These are phyloP conservation scores for Chaitophorus viminalis DNA, from an alignment of 2,888 invertebrate genomes.

Conservation along the genomic window DNA sequence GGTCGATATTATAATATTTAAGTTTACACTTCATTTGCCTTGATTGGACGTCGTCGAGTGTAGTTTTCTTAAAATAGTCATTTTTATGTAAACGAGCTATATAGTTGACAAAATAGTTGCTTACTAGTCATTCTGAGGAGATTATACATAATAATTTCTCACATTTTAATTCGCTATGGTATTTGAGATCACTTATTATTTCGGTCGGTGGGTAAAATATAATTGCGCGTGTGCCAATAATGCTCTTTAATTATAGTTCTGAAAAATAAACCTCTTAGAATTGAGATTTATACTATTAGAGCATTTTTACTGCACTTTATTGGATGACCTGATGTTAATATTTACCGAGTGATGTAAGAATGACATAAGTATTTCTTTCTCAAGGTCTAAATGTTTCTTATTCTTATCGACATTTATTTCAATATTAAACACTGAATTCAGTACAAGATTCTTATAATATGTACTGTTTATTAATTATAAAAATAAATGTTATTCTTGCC, in stretches of 20 bases:
- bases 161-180: neutral
- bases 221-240: neutral
- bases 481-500: no score
- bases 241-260: neutral
- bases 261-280: neutral
- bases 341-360: slow-evolving; percentile 1
- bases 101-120: slow-evolving; percentile 33
- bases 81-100: neutral
- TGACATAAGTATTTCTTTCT: neutral
- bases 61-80: slow-evolving; percentile 39
- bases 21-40: neutral
- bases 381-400: neutral
- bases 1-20: no score
- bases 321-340: neutral
- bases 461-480: no score
- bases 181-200: neutral
- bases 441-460: no score
- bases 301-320: neutral
- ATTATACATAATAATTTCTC: neutral
- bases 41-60: neutral
- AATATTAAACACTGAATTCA: neutral
- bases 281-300: neutral
- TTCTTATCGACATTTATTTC: neutral
- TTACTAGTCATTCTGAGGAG: neutral
- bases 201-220: neutral